Percentiles rank a stretch among this genome's conserved stretches.
Conservation (phyloP, 2,888 invertebrate species). For the Isotomurus palustris region DNA sequence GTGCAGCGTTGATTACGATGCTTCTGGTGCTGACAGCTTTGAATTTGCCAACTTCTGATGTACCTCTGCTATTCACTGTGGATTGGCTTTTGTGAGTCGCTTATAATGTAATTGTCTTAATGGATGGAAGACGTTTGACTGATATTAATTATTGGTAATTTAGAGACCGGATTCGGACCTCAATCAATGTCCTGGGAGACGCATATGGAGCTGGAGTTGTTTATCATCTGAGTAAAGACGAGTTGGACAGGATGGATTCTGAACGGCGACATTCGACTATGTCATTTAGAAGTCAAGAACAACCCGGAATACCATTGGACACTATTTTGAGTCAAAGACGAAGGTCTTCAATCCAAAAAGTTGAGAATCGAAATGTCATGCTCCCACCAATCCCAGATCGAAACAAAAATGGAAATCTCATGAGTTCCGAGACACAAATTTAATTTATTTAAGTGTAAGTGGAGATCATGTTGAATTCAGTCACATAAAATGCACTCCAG, state of each 20-base stretch:
- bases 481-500: no score
- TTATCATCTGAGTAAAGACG: slow-evolving; percentile 50
- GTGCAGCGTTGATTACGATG: slow-evolving; percentile 64
- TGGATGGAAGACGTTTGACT: no score
- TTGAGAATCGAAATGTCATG: slow-evolving; percentile 14
- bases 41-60: slow-evolving; percentile 61
- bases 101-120: no score
- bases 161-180: slow-evolving; percentile 53
- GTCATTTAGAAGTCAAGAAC: slow-evolving; percentile 5
- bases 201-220: slow-evolving; percentile 57
- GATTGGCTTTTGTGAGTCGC: slow-evolving; percentile 63
- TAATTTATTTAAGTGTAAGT: no score
- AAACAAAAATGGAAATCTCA: slow-evolving; percentile 15
- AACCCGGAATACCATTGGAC: slow-evolving; percentile 2
- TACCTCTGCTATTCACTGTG: slow-evolving; percentile 62
- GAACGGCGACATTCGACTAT: slow-evolving; percentile 21
- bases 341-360: slow-evolving; percentile 17
- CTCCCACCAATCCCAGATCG: slow-evolving; percentile 10
- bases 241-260: slow-evolving; percentile 39
- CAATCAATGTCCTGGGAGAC: slow-evolving; percentile 58
- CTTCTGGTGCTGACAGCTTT: slow-evolving; percentile 61
- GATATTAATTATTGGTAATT: neutral
- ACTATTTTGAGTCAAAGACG: slow-evolving; percentile 9
- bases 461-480: no score
- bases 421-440: slow-evolving; percentile 19